Evolutionary conservation across 2,888 invertebrate species (phyloP).

Genomic region (Lasius fuliginosus): DNA sequence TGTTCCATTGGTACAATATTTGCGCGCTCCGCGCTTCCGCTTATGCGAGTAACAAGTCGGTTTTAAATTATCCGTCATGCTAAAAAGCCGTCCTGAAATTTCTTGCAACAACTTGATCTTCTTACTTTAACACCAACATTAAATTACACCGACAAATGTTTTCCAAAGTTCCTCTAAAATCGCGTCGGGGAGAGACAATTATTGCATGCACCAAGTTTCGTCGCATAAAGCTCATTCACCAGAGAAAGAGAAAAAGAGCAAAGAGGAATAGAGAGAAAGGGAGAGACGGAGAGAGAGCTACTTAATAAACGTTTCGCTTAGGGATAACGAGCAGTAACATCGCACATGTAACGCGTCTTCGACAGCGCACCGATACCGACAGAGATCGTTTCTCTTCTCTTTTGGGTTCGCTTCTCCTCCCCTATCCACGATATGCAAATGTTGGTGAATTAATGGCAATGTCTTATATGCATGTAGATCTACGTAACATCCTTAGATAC

Average conservation of each 20-base stretch:
- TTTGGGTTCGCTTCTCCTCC: neutral
- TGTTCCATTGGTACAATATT: constrained; percentile 22
- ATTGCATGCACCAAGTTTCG: neutral
- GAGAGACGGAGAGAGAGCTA: neutral
- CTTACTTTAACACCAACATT: constrained; percentile 9
- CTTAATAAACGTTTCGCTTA: constrained; percentile 24
- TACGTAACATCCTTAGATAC: constrained; percentile 43
- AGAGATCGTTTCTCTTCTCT: constrained; percentile 37
- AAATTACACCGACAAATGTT: constrained; percentile 36
- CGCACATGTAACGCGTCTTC: constrained; percentile 25
- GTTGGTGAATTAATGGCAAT: constrained; percentile 57
- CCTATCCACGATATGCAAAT: constrained; percentile 58
- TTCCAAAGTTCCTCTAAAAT: neutral
- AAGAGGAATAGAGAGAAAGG: neutral
- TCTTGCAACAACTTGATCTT: constrained; percentile 34
- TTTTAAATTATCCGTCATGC: constrained; percentile 31
- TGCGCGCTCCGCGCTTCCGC: neutral
- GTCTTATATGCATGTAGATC: constrained; percentile 51
- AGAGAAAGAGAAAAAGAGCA: neutral
- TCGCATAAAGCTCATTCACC: neutral
- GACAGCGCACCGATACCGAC: constrained; percentile 36
- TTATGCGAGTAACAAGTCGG: neutral
- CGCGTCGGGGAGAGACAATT: neutral
- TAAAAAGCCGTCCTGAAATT: constrained; percentile 23
- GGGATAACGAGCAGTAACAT: constrained; percentile 27